Evolutionary conservation across 2,113 vertebrate genomes (phyloP).

Genomic region (Hemibagrus wyckioides): DNA sequence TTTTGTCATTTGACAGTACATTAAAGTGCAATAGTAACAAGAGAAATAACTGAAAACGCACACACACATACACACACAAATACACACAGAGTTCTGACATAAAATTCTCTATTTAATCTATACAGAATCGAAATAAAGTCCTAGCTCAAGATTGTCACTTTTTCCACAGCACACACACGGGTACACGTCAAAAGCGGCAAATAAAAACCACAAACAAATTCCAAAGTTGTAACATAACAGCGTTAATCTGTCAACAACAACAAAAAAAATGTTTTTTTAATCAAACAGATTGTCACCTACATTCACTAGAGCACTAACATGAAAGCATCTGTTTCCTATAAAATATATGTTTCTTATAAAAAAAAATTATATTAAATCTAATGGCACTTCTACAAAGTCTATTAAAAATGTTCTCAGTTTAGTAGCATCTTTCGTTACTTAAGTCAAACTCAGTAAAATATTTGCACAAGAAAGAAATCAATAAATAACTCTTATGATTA

Average conservation of each 20-base stretch:
- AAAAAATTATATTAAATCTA: slow-evolving; percentile 84
- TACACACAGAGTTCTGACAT: slow-evolving; percentile 58
- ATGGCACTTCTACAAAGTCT: slow-evolving; percentile 83
- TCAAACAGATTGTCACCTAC: slow-evolving; percentile 79
- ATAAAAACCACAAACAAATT: slow-evolving; percentile 65
- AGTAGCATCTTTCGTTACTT: slow-evolving; percentile 65
- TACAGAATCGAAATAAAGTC: slow-evolving; percentile 74
- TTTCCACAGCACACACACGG: slow-evolving; percentile 76
- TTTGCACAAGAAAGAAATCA: slow-evolving; percentile 73
- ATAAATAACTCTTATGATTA: slow-evolving; percentile 81
- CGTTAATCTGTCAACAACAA: slow-evolving; percentile 31
- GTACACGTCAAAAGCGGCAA: slow-evolving; percentile 70
- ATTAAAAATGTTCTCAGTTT: slow-evolving; percentile 74
- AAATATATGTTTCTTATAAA: slow-evolving; percentile 80
- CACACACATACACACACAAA: slow-evolving; percentile 46
- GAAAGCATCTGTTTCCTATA: slow-evolving; percentile 76
- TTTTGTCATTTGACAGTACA: neutral
- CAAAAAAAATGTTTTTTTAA: slow-evolving; percentile 66
- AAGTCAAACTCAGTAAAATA: slow-evolving; percentile 71
- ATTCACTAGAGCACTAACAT: slow-evolving; percentile 75
- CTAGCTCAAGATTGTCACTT: slow-evolving; percentile 83
- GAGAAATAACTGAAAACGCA: slow-evolving; percentile 39
- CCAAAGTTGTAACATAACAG: slow-evolving; percentile 52
- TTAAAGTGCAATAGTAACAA: neutral
- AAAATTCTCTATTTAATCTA: slow-evolving; percentile 79